These are phyloP conservation scores for Coendou prehensilis DNA, from an alignment of 2,797 vertebrate species.

Conservation along the genomic window DNA sequence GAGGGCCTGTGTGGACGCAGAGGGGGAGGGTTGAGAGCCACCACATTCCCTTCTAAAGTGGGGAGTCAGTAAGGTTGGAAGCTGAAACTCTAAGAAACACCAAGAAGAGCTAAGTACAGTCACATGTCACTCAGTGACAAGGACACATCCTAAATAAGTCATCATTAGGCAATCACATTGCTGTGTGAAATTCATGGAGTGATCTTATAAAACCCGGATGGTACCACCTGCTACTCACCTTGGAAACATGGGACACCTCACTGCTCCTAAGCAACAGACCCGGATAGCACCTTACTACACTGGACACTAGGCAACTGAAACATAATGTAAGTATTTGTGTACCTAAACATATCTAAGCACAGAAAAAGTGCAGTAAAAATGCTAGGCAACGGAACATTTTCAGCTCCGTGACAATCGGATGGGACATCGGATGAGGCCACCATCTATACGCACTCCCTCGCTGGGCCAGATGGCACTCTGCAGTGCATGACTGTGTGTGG, in stretches of 20 bases:
- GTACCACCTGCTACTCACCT: not conserved
- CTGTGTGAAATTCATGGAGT: not conserved
- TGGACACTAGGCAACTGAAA: not conserved
- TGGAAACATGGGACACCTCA: not conserved
- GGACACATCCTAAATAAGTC: not conserved
- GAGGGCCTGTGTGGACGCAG: rapidly evolving
- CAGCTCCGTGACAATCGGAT: not conserved
- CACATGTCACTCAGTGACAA: not conserved
- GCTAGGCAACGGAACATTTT: no score
- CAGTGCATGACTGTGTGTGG: no score
- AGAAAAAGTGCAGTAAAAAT: not conserved
- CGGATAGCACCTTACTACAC: not conserved
- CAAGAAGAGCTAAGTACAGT: not conserved
- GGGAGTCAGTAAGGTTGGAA: not conserved
- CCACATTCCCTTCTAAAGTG: no score
- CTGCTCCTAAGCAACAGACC: not conserved
- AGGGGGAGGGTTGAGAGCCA: not conserved
- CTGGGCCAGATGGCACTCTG: not conserved
- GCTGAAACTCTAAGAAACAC: not conserved
- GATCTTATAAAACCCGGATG: not conserved
- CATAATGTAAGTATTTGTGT: not conserved
- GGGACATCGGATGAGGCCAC: not conserved
- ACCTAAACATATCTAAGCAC: not conserved
- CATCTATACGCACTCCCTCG: not conserved
- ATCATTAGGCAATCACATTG: not conserved